Base-by-base conservation (phyloP, 2,797 vertebrate genomes). In the Toxotes lorentzi region DNA sequence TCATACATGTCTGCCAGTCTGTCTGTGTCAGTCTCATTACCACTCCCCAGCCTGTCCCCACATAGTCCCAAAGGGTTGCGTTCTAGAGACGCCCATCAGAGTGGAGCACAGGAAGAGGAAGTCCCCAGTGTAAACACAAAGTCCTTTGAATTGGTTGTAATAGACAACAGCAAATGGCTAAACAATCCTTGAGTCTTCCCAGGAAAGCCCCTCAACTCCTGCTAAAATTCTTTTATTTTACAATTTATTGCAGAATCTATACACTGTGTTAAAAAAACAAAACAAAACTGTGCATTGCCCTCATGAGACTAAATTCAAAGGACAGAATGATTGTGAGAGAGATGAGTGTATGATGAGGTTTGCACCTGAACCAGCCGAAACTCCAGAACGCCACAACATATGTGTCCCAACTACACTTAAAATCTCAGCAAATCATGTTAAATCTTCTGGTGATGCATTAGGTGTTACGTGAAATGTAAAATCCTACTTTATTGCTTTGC, bases 71-170 rank as follows among this genome's bases (percentile, higher is more conserved):
- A 41, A 77, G 82, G 92, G 51, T 40, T 79, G 58, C 23, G 16
- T 88, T 90, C 82, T 86, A 57, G 85, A 88, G 76, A 92, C 92
- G 83, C 93, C 94, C 93, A 80, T 88, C 79, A 81, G 86, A 69
- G 75, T 35, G 24, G 43, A 72, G 87, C 79, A 38, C 67, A 82
- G 90, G 88, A 92, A 89, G 74, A 91, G 92, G 92, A 95, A 94
- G 83, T 82, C 78, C 75, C 77, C 53, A 70, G 16, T 91, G 77
- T 93, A 91, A 94, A 93, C 92, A 93, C 60, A 72, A 66, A 88
- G 27, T 67, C 69, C 88, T 93, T 93, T 92, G 78, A 89, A 82
- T 67, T 70, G n/a, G 53, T 73, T 83, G 34, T 81, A 77, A 76
- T 64, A 70, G 74, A 56, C 71, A 76, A 79, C 61, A 65, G 67